phyloP scores from a whole-genome alignment of 2,888 invertebrate species.

The Rambutsinella grinnellia region DNA sequence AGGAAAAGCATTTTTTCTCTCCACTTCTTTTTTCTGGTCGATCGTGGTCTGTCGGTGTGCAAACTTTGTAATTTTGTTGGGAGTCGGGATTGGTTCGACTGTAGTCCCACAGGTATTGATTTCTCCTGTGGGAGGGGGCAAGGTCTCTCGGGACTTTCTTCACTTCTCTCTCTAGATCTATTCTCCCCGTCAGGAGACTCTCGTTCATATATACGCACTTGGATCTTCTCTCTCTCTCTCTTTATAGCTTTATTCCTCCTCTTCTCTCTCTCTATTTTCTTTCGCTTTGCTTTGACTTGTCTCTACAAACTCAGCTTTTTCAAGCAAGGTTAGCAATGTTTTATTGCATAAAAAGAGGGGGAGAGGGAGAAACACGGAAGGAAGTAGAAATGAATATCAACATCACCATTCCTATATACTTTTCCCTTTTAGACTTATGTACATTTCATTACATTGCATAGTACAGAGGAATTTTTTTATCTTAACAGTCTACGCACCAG shows the following conservation, averaged over 20 bases:
- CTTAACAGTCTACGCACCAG: no score
- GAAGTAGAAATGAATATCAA: no score
- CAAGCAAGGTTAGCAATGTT: conserved; percentile 51
- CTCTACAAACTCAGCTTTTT: conserved; percentile 40
- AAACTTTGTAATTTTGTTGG: conserved; percentile 63
- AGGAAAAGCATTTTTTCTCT: no score
- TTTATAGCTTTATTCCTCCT: conserved; percentile 13
- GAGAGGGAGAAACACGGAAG: no score
- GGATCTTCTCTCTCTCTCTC: background rate
- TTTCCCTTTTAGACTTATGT: no score
- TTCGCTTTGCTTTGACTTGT: conserved; percentile 50
- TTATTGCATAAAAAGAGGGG: conserved; percentile 37
- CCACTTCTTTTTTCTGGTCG: conserved; percentile 21
- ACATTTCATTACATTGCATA: no score
- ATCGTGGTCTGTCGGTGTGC: conserved; percentile 57
- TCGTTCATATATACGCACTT: background rate
- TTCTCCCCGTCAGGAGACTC: conserved; percentile 18
- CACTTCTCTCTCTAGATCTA: conserved; percentile 49
- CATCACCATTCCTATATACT: no score
- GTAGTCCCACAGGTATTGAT: conserved; percentile 66
- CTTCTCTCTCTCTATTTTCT: conserved; percentile 36
- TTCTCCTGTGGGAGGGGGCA: conserved; percentile 65
- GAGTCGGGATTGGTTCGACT: conserved; percentile 62
- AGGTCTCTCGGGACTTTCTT: conserved; percentile 60
- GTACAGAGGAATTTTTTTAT: no score